Base-by-base conservation (phyloP, 2,888 invertebrate genomes). In the Lagria hirta region DNA sequence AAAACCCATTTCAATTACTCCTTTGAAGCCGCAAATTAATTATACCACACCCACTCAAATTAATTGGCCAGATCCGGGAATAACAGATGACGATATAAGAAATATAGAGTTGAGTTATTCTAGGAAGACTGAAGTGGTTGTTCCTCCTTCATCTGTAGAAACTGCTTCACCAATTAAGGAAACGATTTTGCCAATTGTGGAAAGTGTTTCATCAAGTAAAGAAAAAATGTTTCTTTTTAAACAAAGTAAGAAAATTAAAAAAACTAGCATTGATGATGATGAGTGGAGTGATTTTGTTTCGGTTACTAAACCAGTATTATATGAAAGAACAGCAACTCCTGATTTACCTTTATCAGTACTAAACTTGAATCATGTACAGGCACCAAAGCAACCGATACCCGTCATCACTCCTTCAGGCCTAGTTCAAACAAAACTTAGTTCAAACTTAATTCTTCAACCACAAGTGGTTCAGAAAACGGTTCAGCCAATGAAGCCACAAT, bases 31-130 rank as follows among this genome's bases (percentile, higher is more conserved):
- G n/a, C 24, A 37, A 12, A 21, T 42, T 5, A 23, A 30, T 12
- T 16, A 46, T 52, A 8, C 36, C 14, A 2, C 43, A 35, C 20
- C 46, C 4, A 66, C 77, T 1, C 74, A 78, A 62, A 81, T 81
- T 26, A 79, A 79, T 60, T 81, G 81, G 81, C 81, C 81, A 2
- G 78, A 79, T 60, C 81, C 81, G 7, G 81, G 81, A 12, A 59
- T 73, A 14, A 62, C 65, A 2, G 69, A 70, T 4, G 69, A 69
- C 15, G 71, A 72, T 34, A 57, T 72, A 20, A 61, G 50, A 26
- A 55, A 64, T 20, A 64, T 73, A 27, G 70, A 72, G 41, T 54
- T 64, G 44, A 60, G 49, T 37, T 68, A 64, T 36, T 44, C 55
- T 1, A 38, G 51, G 5, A 48, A 45, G 33, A 10, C n/a, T 2